phyloP scores from a whole-genome alignment of 2,797 vertebrate species.

The Adrianichthys oophorus region DNA sequence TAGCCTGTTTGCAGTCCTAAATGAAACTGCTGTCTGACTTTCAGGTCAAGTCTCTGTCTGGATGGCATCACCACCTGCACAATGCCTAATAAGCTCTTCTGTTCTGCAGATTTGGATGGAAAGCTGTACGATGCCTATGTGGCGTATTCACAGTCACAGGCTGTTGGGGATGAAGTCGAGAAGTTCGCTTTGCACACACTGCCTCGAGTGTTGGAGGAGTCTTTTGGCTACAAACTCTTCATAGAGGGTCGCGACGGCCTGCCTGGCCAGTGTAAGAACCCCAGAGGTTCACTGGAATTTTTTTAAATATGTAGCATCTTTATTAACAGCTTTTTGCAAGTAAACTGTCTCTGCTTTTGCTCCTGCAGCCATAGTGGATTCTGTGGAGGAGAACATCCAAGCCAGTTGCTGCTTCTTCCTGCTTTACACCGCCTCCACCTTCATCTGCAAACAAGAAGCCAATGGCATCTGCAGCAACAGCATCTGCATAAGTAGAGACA shows the following conservation, averaged over 20 bases:
- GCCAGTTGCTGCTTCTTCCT: conserved; percentile 88
- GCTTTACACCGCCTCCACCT: conserved; percentile 75
- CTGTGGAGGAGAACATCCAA: conserved; percentile 82
- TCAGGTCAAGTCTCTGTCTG: no score
- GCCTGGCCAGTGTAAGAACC: conserved; percentile 84
- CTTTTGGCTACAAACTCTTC: conserved; percentile 89
- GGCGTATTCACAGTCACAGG: conserved; percentile 77
- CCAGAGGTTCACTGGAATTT: not conserved
- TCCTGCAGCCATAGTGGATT: conserved; percentile 79
- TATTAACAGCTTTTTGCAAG: not conserved
- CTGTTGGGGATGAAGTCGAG: conserved; percentile 71
- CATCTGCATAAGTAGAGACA: conserved; percentile 1
- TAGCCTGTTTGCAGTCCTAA: no score
- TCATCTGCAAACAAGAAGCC: conserved; percentile 38
- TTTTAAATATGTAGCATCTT: not conserved
- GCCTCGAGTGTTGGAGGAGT: conserved; percentile 86
- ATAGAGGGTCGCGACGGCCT: conserved; percentile 86
- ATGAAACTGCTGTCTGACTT: no score
- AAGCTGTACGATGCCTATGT: conserved; percentile 91
- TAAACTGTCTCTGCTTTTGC: not conserved
- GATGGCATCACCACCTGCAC: no score
- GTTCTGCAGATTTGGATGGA: conserved; percentile 80
- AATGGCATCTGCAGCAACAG: conserved; percentile 38
- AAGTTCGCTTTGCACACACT: conserved; percentile 84
- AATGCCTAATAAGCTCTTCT: not conserved